Percentiles rank a stretch among this genome's conserved stretches.
phyloP scores from a whole-genome alignment of 2,113 vertebrate species.

The Sceloporus tristichus region DNA sequence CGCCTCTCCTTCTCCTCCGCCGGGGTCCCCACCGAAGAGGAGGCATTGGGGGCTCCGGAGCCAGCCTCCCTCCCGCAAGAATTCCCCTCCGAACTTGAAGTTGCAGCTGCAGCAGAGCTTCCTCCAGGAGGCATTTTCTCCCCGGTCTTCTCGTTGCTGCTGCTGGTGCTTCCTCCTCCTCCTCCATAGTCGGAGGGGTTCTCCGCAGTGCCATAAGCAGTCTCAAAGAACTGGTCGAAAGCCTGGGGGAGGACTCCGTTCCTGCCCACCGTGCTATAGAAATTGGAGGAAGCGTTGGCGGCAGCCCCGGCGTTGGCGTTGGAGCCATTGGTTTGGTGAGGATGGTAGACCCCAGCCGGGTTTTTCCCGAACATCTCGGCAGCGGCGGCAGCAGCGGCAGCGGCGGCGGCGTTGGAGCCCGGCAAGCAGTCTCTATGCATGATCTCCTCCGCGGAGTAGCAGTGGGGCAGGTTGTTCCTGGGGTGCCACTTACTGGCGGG shows the following conservation, averaged over 20 bases:
- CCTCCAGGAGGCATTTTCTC: constrained; percentile 81
- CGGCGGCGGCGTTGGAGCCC: constrained; percentile 73
- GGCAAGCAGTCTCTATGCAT: constrained; percentile 96
- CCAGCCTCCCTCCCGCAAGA: constrained; percentile 66
- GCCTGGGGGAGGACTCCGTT: constrained; percentile 97
- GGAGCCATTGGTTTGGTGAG: constrained; percentile 60
- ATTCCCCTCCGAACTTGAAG: constrained; percentile 86
- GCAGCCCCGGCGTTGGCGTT: constrained; percentile 83
- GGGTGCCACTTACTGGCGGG: constrained; percentile 97
- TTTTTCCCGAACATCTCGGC: constrained; percentile 94
- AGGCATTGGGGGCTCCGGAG: constrained; percentile 64
- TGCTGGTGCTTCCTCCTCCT: constrained; percentile 81
- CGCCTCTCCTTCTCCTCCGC: constrained; percentile 82
- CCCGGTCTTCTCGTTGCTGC: constrained; percentile 81
- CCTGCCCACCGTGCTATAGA: constrained; percentile 92
- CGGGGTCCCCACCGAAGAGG: constrained; percentile 47
- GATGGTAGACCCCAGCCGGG: constrained; percentile 86
- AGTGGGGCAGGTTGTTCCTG: constrained; percentile 93
- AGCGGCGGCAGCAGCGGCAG: constrained; percentile 62
- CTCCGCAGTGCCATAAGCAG: constrained; percentile 90
- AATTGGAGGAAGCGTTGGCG: constrained; percentile 87
- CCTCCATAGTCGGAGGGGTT: constrained; percentile 84
- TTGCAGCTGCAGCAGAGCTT: constrained; percentile 75
- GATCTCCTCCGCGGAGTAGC: constrained; percentile 94
- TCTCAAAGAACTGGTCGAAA: constrained; percentile 99